phyloP scores from a whole-genome alignment of 2,113 vertebrate species.

The Bufo bufo region DNA sequence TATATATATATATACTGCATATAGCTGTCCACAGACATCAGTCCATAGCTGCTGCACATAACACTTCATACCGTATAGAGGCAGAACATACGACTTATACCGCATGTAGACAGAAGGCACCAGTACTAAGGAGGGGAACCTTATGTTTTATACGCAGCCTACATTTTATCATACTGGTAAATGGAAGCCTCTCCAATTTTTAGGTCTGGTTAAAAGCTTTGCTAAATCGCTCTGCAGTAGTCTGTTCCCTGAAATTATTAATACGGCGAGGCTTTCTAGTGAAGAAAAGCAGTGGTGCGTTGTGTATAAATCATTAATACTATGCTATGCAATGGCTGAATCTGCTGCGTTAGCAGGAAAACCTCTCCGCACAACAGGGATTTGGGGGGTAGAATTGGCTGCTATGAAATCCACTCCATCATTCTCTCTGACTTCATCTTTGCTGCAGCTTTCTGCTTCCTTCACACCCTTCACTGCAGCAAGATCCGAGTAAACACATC shows the following conservation, averaged over 20 bases:
- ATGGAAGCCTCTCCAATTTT: constrained; percentile 5
- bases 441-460: constrained; percentile 65
- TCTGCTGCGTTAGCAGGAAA: constrained; percentile 71
- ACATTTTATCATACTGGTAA: background rate
- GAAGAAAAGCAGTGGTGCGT: constrained; percentile 71
- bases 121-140: background rate
- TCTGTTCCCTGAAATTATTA: constrained; percentile 69
- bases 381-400: constrained; percentile 70
- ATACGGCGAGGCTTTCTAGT: constrained; percentile 64
- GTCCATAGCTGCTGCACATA: too few relatives aligned
- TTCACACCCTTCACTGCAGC: constrained; percentile 59
- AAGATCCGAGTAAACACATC: constrained; percentile 51
- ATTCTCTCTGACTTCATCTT: constrained; percentile 62
- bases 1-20: too few relatives aligned
- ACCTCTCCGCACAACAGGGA: constrained; percentile 70
- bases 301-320: constrained; percentile 78
- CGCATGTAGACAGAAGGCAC: background rate
- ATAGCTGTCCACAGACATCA: too few relatives aligned
- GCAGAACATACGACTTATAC: background rate
- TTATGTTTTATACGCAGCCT: background rate
- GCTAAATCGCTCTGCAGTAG: constrained; percentile 61
- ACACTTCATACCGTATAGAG: background rate
- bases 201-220: constrained; percentile 56
- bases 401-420: constrained; percentile 70
- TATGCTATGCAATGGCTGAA: constrained; percentile 66